phyloP scores from a whole-genome alignment of 2,113 vertebrate genomes.

The Monopterus albus region DNA sequence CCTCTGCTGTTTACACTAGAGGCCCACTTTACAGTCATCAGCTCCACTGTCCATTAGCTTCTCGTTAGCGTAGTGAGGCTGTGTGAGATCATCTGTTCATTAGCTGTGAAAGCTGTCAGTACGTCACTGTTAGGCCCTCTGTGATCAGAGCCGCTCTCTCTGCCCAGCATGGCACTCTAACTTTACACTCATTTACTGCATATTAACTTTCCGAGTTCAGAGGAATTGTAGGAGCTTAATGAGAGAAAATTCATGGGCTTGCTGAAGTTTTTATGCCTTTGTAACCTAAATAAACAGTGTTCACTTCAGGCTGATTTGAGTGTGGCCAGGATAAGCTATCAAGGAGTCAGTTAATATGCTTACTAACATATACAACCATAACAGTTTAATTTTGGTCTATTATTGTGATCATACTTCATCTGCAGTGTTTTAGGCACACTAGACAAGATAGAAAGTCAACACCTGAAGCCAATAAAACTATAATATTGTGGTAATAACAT shows the following conservation, averaged over 20 bases:
- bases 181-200: constrained; percentile 16
- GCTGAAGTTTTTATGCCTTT: constrained; percentile 46
- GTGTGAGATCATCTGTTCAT: constrained; percentile 64
- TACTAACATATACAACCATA: constrained; percentile 7
- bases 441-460: background rate
- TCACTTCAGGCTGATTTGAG: constrained; percentile 2
- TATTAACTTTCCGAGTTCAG: constrained; percentile 21
- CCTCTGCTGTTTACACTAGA: constrained; percentile 66
- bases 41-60: constrained; percentile 60
- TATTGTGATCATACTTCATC: constrained; percentile 15
- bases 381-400: constrained; percentile 37
- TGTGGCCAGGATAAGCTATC: constrained; percentile 21
- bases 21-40: constrained; percentile 34
- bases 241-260: constrained; percentile 44
- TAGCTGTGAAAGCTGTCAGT: constrained; percentile 36
- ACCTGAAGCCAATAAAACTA: background rate
- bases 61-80: constrained; percentile 35
- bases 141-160: constrained; percentile 43
- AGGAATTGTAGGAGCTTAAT: constrained; percentile 14
- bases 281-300: constrained; percentile 54
- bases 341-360: constrained; percentile 13
- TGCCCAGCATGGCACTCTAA: background rate
- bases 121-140: constrained; percentile 18
- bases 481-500: background rate
- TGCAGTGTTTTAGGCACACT: background rate